Evolutionary conservation across 2,113 vertebrate species (phyloP).

Genomic region (Tetrax tetrax): DNA sequence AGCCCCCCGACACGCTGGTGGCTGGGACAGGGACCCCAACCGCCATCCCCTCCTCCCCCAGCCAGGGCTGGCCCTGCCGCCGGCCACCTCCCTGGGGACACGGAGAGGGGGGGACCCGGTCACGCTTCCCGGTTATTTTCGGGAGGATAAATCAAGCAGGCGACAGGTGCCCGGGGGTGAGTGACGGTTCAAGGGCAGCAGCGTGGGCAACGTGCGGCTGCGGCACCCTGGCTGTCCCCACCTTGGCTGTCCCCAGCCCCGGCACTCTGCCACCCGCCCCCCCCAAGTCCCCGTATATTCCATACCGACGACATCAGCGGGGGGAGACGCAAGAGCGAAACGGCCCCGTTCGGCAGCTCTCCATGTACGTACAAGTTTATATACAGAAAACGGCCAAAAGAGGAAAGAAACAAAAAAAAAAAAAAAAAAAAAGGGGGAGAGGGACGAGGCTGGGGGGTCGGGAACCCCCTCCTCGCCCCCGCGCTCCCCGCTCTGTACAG

Average conservation of each 20-base stretch:
- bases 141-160: conserved; percentile 65
- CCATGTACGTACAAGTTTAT: conserved; percentile 72
- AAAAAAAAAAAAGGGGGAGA: background rate
- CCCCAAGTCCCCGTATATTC: conserved; percentile 42
- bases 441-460: background rate
- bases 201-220: conserved; percentile 49
- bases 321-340: background rate
- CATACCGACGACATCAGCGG: conserved; percentile 61
- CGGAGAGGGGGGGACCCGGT: background rate
- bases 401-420: background rate
- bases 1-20: no score
- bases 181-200: conserved; percentile 68
- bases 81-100: background rate
- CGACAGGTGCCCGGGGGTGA: conserved; percentile 61
- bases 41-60: accelerated
- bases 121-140: conserved; percentile 65
- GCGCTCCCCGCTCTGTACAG: background rate
- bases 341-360: background rate
- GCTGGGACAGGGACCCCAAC: background rate
- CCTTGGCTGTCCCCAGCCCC: no score
- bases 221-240: background rate
- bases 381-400: conserved; percentile 71
- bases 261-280: no score
- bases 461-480: background rate
- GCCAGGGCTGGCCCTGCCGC: background rate